These are phyloP conservation scores for Prorops nasuta DNA, from an alignment of 1,140 invertebrate species.

Conservation along the genomic window DNA sequence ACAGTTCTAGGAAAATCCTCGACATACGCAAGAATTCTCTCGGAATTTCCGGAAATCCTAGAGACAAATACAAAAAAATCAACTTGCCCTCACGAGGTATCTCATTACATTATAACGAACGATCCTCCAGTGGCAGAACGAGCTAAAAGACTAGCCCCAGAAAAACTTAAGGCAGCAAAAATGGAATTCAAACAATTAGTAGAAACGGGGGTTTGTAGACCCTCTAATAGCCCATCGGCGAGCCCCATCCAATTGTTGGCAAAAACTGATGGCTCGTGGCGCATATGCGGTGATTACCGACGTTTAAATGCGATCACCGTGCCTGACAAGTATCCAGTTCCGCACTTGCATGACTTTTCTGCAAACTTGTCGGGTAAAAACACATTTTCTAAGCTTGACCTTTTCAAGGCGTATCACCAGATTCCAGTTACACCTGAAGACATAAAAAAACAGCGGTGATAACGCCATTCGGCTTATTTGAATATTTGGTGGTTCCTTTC, in stretches of 20 bases:
- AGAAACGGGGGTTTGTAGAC: not conserved
- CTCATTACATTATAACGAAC: not conserved
- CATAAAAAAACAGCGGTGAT: slow-evolving; percentile 1
- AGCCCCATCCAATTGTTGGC: not conserved
- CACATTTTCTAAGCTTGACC: not conserved
- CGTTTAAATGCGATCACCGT: not conserved
- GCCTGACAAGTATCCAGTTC: not conserved
- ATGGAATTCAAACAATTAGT: not conserved
- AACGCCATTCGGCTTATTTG: slow-evolving; percentile 1
- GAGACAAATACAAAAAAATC: not conserved
- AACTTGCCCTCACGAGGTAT: not conserved
- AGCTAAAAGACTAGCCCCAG: not conserved
- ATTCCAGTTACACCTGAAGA: not conserved
- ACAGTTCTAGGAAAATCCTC: not conserved
- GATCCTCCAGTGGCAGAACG: not conserved
- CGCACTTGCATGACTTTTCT: not conserved
- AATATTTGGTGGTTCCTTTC: not conserved
- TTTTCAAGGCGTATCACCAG: not conserved
- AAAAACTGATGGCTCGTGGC: slow-evolving; percentile 1
- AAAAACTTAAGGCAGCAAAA: not conserved
- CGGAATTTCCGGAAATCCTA: not conserved
- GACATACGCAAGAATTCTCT: not conserved
- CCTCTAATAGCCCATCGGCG: not conserved
- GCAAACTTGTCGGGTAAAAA: not conserved
- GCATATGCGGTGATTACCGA: slow-evolving; percentile 1